phyloP scores from a whole-genome alignment of 1,140 invertebrate species.

The Drosophila leontia region DNA sequence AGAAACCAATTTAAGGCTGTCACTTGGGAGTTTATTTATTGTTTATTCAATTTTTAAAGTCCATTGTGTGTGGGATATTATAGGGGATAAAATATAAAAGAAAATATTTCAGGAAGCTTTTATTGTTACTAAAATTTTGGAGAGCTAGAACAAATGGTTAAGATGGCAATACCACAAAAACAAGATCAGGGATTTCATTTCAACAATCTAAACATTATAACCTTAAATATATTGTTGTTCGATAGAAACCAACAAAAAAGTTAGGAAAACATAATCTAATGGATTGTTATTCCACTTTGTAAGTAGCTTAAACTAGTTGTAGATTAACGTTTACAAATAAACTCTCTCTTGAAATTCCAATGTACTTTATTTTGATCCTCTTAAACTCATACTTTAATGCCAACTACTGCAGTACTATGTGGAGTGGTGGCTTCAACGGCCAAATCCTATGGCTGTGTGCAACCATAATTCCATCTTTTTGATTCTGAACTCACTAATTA shows the following conservation, averaged over 20 bases:
- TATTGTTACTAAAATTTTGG: not conserved
- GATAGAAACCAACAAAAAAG: not conserved
- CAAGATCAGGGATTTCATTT: not conserved
- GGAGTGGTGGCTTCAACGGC: conserved; percentile 1
- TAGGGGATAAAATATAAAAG: not conserved
- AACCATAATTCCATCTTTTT: conserved; percentile 38
- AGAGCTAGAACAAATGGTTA: too few species aligned
- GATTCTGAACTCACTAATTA: conserved; percentile 43
- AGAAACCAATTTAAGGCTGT: conserved; percentile 5
- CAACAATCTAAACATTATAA: not conserved
- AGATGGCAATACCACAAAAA: not conserved
- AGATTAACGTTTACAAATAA: not conserved
- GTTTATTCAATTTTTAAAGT: conserved; percentile 21
- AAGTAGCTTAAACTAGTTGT: not conserved
- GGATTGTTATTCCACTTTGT: too few species aligned
- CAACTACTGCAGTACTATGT: not conserved
- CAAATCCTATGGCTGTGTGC: conserved; percentile 9
- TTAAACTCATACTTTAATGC: conserved; percentile 2
- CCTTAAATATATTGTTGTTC: not conserved
- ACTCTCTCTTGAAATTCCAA: not conserved
- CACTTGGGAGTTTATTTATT: conserved; percentile 16
- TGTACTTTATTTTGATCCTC: conserved; percentile 4
- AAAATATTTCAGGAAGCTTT: not conserved
- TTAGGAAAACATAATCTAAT: not conserved
- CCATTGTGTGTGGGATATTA: not conserved